Conservation (phyloP, 1,140 invertebrate species). For the Drosophila orena region DNA sequence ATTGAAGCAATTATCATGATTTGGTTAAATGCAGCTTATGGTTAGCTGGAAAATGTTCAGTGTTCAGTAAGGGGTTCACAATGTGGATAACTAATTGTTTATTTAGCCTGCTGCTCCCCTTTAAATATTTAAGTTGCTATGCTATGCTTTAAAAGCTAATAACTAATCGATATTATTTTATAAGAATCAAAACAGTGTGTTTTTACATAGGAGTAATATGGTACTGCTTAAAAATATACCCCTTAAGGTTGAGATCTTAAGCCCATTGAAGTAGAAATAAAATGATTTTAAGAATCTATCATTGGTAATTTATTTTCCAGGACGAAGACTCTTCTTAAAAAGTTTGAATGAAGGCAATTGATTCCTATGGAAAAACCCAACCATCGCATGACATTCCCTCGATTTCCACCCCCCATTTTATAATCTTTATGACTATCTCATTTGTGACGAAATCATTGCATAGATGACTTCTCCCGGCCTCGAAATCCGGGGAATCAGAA, state of each 20-base stretch:
- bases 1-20: constrained; percentile 27
- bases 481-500: constrained; percentile 14
- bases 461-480: constrained; percentile 25
- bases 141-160: no score
- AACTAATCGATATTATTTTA: no score
- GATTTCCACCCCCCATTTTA: neutral
- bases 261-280: neutral
- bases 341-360: neutral
- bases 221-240: neutral
- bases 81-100: constrained; percentile 2
- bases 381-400: neutral
- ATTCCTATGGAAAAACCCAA: neutral
- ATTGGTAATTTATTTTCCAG: constrained; percentile 15
- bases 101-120: neutral
- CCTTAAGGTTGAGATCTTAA: neutral
- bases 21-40: constrained; percentile 15
- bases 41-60: neutral
- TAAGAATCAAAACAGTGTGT: no score
- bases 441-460: constrained; percentile 22
- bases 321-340: neutral
- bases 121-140: no score
- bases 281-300: neutral
- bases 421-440: constrained; percentile 32
- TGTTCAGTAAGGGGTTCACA: neutral
- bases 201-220: no score